Base-by-base conservation (phyloP, 2,797 vertebrate genomes). In the Hypotaenidia philippensis region DNA sequence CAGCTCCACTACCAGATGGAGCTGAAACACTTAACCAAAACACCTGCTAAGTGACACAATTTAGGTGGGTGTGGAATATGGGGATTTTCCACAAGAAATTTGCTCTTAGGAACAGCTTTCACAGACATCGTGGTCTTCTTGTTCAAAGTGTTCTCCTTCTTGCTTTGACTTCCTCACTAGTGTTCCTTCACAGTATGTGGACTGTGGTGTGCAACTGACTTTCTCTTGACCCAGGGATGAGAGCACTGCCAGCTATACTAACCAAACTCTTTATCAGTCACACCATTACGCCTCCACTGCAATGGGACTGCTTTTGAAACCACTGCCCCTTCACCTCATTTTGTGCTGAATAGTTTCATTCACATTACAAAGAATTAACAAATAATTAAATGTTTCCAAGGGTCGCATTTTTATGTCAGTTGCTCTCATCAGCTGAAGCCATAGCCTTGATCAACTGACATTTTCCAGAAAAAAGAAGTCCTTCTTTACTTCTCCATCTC, bases 41-140 rank as follows among this genome's bases (percentile, higher is more conserved):
- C 0, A 1, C 11, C 13, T 44, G 20, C 23, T 52, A 41, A 83
- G 25, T 57, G 29, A 44, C 22, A 50, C 0, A 0, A 34, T 31
- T 40, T 59, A 59, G 22, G 15, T 49, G 14, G 10, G 7, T 29
- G 20, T 18, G 23, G 5, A 69, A 81, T 60, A 81, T 10, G 0
- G 57, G 36, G 14, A 10, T 50, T 34, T 64, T 16, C 20, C 34
- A 27, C 26, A 66, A 63, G 29, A 4, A 50, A 27, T 16, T 38
- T 64, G 12, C 17, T 45, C 18, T 45, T 49, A 36, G 50, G 16
- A 64, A 60, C 9, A 64, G 21, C 15, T 64, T 85, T 41, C 31
- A 38, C 23, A 64, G 27, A 18, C 3, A 8, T 53, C 21, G 25
- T 13, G 5, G 13, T 57, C 41, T 61, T 72, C 32, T 34, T 49